Percentiles rank a stretch among this genome's conserved stretches.
These are phyloP conservation scores for Liasis olivaceus DNA, from an alignment of 2,797 vertebrate genomes.

Conservation along the genomic window DNA sequence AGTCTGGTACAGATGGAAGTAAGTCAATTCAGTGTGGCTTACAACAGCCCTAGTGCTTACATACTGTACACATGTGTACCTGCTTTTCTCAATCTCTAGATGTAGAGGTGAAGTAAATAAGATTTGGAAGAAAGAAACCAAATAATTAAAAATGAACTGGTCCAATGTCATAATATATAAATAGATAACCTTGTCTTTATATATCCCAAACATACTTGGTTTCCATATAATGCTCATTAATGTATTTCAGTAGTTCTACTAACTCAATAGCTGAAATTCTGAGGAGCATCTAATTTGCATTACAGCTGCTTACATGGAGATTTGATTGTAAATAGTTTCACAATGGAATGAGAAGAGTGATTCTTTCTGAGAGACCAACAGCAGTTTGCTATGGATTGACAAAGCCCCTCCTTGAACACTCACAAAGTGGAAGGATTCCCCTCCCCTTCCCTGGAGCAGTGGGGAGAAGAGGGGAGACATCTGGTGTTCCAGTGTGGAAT, in stretches of 20 bases:
- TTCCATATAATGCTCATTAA: not conserved
- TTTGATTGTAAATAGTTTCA: not conserved
- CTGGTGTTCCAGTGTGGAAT: too few relatives aligned
- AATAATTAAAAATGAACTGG: too few relatives aligned
- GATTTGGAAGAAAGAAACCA: too few relatives aligned
- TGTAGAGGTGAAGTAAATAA: not conserved
- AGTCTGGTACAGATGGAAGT: not conserved
- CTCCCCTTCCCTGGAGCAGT: not conserved
- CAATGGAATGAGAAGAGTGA: not conserved
- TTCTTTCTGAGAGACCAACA: not conserved
- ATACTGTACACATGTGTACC: not conserved
- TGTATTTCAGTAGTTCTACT: not conserved
- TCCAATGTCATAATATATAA: too few relatives aligned
- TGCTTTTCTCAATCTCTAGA: not conserved
- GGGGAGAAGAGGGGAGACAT: too few relatives aligned
- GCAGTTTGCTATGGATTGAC: not conserved
- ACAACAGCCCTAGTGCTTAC: not conserved
- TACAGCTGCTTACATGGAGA: not conserved
- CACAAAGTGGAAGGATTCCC: not conserved
- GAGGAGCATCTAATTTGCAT: not conserved
- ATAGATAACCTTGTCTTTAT: not conserved
- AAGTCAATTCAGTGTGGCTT: not conserved
- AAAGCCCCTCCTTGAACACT: not conserved
- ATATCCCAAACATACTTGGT: not conserved
- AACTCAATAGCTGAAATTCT: not conserved